Evolutionary conservation across 2,888 invertebrate genomes (phyloP).

Genomic region (Campoletis raptor): DNA sequence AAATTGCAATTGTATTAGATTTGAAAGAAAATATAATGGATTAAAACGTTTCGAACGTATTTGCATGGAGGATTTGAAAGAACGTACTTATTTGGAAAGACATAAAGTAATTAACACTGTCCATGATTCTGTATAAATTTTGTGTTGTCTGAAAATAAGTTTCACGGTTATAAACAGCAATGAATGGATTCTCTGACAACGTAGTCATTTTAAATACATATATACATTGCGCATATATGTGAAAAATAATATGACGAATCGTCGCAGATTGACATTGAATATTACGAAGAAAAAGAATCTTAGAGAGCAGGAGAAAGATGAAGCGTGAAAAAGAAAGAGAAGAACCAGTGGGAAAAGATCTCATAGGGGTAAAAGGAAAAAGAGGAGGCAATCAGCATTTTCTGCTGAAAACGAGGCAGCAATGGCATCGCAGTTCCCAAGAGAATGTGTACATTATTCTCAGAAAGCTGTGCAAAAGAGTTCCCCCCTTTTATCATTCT

Average conservation of each 20-base stretch:
- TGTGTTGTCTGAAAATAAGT: not conserved
- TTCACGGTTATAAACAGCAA: not conserved
- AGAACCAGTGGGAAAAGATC: constrained; percentile 54
- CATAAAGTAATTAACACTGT: not conserved
- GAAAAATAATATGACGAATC: constrained; percentile 49
- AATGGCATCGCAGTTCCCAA: constrained; percentile 68
- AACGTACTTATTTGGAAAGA: not conserved
- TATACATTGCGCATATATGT: not conserved
- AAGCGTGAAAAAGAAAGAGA: constrained; percentile 39
- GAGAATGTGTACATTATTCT: constrained; percentile 75
- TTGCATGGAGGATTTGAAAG: not conserved
- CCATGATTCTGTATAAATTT: not conserved
- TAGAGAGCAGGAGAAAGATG: constrained; percentile 13
- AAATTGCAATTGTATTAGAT: not conserved
- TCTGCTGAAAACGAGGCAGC: constrained; percentile 72
- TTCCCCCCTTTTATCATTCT: constrained; percentile 52
- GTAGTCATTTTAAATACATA: no score
- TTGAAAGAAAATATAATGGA: not conserved
- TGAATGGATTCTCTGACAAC: not conserved
- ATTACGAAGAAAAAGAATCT: constrained; percentile 31
- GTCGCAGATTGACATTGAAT: constrained; percentile 58
- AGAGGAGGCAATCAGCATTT: constrained; percentile 79
- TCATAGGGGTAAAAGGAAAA: constrained; percentile 31
- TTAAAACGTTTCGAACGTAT: not conserved
- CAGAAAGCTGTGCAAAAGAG: constrained; percentile 72